Base-by-base conservation (phyloP, 1,140 invertebrate genomes). In the Tetragnatha versicolor region DNA sequence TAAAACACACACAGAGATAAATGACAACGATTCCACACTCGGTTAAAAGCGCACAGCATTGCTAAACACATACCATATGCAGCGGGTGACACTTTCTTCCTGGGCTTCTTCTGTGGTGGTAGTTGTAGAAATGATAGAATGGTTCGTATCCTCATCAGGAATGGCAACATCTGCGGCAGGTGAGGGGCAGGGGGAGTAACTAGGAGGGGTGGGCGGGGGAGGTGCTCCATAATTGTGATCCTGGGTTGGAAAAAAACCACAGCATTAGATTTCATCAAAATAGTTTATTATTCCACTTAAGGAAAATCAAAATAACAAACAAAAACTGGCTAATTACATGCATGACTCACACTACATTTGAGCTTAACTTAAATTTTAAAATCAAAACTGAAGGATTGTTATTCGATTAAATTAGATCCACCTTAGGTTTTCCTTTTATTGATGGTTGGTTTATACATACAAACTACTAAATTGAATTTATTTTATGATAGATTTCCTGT, bases 1-100 rank as follows among this genome's bases (percentile, higher is more conserved):
- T 2, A 6, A 37, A 39, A n/a, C n/a, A n/a, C n/a, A n/a, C n/a
- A n/a, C n/a, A n/a, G n/a, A n/a, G n/a, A n/a, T n/a, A n/a, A n/a
- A n/a, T n/a, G n/a, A n/a, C n/a, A n/a, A n/a, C n/a, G n/a, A n/a
- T n/a, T n/a, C n/a, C n/a, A 17, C 31, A 58, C 12, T 58, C 3
- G 31, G 20, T 6, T 35, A 17, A 61, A 33, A 33, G 20, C 2
- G 12, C 10, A 53, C n/a, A 61, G 2, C 37, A 6, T n/a, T 5
- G 33, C 37, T 14, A 63, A n/a, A 20, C 20, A 3, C 81, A 85
- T 86, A 90, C 90, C 90, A 98, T 82, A 98, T 94, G 86, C 96
- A 98, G 55, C 95, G 88, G 0, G 96, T 98, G 55, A 94, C 89
- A 75, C 93, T 93, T 45, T 94, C 94, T 82, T 94, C 93, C 81